Evolutionary conservation across 2,797 vertebrate genomes (phyloP), one percentile per base, ranked within the genome.

Genomic region (Tokudaia muenninki): DNA sequence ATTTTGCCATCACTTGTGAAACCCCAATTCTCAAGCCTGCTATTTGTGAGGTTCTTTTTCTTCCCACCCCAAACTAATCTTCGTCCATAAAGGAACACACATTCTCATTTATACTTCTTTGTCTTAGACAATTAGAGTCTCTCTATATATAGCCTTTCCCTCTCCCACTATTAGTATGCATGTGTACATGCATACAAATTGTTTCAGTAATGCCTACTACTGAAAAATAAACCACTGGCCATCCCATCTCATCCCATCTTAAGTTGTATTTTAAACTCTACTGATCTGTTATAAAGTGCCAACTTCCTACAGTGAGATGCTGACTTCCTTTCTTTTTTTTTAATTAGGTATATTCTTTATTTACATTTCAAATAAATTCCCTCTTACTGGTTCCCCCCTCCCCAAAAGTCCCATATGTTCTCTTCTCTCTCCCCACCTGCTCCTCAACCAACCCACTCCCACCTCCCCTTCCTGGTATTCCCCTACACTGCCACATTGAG

Each of bases 181-280:
- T 47, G 22, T 22, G 19, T 2, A 19, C 14, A 47, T 21, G 3
- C 6, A n/a, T 11, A 13, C 22, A 77, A 8, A 17, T 26, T 98
- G 90, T 98, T 97, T 96, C 98, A 96, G 97, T 97, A 98, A 96
- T 98, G 98, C 98, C 98, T 90, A 98, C 97, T 92, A 61, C 47
- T 44, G 17, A 3, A 96, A 97, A 87, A 41, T 41, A 41, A 75
- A 44, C 22, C 74, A 75, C 21, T 79, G 77, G 96, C 44, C 82
- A 75, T 52, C 11, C 22, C 22, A 75, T 75, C 72, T 22, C 37
- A 75, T 75, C n/a, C n/a, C n/a, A 74, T 74, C 67, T 72, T 19
- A 72, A 72, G 70, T 37, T 41, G n/a, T 22, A 10, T 74, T 74
- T 41, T 74, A 74, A 74, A 11, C n/a, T 41, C n/a, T 9, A 41